Evolutionary conservation across 2,888 invertebrate genomes (phyloP).

Genomic region (Platycnemis pennipes): DNA sequence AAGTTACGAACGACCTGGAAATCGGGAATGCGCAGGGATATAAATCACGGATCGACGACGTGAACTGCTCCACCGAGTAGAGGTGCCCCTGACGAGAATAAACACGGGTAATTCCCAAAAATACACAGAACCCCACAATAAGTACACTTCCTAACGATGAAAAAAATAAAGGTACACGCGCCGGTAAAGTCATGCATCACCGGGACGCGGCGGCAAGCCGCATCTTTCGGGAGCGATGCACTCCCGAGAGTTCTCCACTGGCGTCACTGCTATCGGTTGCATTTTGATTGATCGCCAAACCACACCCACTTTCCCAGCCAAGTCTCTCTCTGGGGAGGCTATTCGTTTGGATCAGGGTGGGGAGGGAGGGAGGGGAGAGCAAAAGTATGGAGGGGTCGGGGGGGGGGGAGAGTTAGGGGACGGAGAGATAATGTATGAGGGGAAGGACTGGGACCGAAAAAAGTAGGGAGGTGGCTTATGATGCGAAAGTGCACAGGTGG

Average conservation of each 20-base stretch:
- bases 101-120: neutral
- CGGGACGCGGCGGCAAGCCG: neutral
- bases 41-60: neutral
- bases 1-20: neutral
- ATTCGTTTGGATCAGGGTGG: neutral
- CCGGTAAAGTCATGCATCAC: neutral
- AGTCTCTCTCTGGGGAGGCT: neutral
- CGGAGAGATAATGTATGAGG: neutral
- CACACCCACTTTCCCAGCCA: slow-evolving; percentile 8
- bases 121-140: neutral
- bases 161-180: neutral
- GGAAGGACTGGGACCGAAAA: too few species aligned
- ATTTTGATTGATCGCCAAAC: slow-evolving; percentile 47
- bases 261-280: slow-evolving; percentile 56
- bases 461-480: too few species aligned
- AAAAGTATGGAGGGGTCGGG: neutral
- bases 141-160: neutral
- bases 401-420: too few species aligned
- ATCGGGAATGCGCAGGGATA: neutral
- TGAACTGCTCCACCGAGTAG: neutral
- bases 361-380: neutral
- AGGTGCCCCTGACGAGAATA: neutral
- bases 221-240: slow-evolving; percentile 26
- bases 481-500: too few species aligned
- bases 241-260: slow-evolving; percentile 11